Conservation (phyloP, 2,113 vertebrate genomes). For the Sporophila hypoxantha region DNA sequence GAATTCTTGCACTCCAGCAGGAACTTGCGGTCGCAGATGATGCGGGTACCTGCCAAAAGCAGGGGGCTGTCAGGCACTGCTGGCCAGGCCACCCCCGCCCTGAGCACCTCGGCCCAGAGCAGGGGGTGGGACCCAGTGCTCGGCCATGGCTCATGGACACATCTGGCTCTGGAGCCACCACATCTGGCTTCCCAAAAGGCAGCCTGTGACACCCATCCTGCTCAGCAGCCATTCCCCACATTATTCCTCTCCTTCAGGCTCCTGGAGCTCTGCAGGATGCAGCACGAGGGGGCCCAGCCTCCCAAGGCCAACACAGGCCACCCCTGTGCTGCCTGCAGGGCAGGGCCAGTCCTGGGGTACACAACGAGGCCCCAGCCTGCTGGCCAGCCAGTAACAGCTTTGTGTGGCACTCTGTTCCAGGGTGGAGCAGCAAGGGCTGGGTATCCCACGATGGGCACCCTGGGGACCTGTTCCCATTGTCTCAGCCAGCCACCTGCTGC, state of each 20-base stretch:
- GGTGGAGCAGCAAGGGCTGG: background rate
- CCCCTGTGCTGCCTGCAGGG: background rate
- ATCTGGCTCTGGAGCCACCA: background rate
- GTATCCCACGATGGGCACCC: accelerated
- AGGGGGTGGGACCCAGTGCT: background rate
- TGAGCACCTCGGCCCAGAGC: background rate
- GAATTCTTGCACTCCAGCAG: conserved; percentile 91
- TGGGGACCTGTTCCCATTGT: accelerated
- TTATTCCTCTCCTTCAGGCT: background rate
- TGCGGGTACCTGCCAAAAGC: conserved; percentile 79
- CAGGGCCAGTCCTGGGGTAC: background rate
- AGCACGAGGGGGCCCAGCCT: background rate
- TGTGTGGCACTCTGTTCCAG: accelerated
- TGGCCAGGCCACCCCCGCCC: background rate
- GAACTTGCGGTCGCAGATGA: conserved; percentile 92
- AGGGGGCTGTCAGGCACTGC: conserved; percentile 1
- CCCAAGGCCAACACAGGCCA: accelerated
- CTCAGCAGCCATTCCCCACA: background rate
- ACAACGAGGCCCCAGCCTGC: accelerated
- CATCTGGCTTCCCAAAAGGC: background rate
- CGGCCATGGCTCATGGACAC: accelerated
- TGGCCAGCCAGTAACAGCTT: background rate
- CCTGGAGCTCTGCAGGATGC: background rate
- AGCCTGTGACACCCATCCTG: background rate
- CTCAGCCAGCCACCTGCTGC: background rate